Base-by-base conservation (phyloP, 2,113 vertebrate genomes). In the Tor tambroides region DNA sequence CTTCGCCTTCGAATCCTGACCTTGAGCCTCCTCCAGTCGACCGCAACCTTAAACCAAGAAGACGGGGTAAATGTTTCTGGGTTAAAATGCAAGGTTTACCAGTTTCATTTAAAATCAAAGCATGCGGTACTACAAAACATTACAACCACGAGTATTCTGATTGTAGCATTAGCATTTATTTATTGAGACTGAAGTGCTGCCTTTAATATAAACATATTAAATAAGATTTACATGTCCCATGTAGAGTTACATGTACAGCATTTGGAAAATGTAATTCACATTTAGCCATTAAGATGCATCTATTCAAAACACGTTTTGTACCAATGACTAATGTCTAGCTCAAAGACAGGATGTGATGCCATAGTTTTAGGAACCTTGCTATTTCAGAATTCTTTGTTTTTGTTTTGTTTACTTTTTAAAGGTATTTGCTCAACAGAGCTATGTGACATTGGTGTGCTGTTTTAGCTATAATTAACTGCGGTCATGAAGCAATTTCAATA, bases 41-140 rank as follows among this genome's bases (percentile, higher is more conserved):
- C 89, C 95, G 98, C 61, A 96, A 98, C 87, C 97, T 99, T 79
- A 99, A 99, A 88, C 98, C 98, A 77, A 96, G 96, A 0, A 96
- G 95, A 89, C 97, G 96, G 95, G 90, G 98, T 99, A 92, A 96
- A 89, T 78, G 28, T 74, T 51, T 28, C 63, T 56, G 19, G 9
- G 4, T 72, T 38, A 56, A 38, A 41, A 23, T 32, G 41, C 63
- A 46, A n/a, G 19, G 59, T 43, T 65, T 38, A 65, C 3, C 35
- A 28, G 38, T 35, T 6, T 61, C 21, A 61, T 76, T 75, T 1
- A 4, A 14, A 51, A 49, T 76, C 41, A 77, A 77, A 77, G 43
- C 26, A 77, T 15, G 26, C 5, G 6, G 26, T 10, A 51, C 43
- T 51, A 49, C 26, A 76, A 76, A 21, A 35, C 14, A 3, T 35